Evolutionary conservation across 2,113 vertebrate species (phyloP), one percentile per base, ranked within the genome.

Genomic region (Gracilinanus agilis): DNA sequence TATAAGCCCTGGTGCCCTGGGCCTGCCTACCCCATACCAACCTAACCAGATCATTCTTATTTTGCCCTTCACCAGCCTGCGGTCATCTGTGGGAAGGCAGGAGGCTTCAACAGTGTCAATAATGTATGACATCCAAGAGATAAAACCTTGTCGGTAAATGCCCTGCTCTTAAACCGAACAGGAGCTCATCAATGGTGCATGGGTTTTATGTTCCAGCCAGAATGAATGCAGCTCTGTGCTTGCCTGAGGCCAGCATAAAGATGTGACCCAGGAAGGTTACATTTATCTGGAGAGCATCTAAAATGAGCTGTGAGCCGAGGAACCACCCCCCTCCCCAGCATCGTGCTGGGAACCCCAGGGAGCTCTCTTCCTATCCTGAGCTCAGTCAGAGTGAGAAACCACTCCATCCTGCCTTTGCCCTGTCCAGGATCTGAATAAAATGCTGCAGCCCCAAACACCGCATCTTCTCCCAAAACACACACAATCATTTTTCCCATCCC

Each of bases 231-330:
- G n/a, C 0, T 55, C 44, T 88, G n/a, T 24, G 53, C 91, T 95
- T 34, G 55, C 94, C 94, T 56, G 1, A 16, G 96, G 93, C 93
- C 94, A 92, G 58, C 91, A 83, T 91, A 44, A 92, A 95, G 94
- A 95, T 49, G 29, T 55, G 61, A 91, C 93, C 89, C 1, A 24
- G 21, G 53, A 93, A 97, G 95, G 34, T 92, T 13, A 44, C 27
- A 23, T 88, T 54, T 34, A 3, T 95, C 94, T 95, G 55, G 88
- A 27, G 53, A 27, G 44, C 91, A 92, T 53, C 61, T 25, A 58
- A 27, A 92, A 27, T 91, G 88, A 92, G n/a, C n/a, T 53, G 24
- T 90, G 89, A 90, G 89, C 89, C 29, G 24, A 25, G 75, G 93
- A 19, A 9, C 2, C 29, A 88, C 58, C 34, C 89, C 2, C 53